Evolutionary conservation across 2,797 vertebrate genomes (phyloP).

Genomic region (Tachyglossus aculeatus): DNA sequence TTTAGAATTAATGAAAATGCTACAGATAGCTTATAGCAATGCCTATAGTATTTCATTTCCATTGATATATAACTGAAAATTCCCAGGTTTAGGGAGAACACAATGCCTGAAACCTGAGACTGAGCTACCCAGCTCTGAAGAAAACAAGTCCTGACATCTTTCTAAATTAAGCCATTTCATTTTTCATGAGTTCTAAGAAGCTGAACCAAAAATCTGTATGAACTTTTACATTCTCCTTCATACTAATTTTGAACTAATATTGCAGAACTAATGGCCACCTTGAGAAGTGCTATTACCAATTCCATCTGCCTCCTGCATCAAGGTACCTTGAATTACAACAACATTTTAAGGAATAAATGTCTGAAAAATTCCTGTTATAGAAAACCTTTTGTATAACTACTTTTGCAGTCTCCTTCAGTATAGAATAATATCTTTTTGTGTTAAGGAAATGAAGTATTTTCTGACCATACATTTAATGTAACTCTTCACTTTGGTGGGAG

Average conservation of each 20-base stretch:
- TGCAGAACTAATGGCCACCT: slow-evolving; percentile 44
- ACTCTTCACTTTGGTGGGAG: neutral
- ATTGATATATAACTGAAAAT: too few relatives aligned
- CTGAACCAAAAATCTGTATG: slow-evolving; percentile 36
- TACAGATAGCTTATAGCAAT: too few relatives aligned
- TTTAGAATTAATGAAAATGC: too few relatives aligned
- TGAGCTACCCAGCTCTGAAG: neutral
- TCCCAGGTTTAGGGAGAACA: too few relatives aligned
- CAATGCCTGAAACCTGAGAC: too few relatives aligned
- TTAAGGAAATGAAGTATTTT: neutral
- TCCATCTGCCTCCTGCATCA: slow-evolving; percentile 45
- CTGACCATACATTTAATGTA: slow-evolving; percentile 3
- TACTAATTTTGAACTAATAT: slow-evolving; percentile 47
- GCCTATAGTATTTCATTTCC: too few relatives aligned
- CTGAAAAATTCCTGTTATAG: slow-evolving; percentile 27
- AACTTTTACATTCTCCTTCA: slow-evolving; percentile 38
- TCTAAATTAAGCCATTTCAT: slow-evolving; percentile 23
- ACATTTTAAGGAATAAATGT: slow-evolving; percentile 34
- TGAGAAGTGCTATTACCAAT: slow-evolving; percentile 39
- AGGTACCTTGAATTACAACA: slow-evolving; percentile 28
- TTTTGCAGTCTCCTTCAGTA: neutral
- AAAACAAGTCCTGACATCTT: slow-evolving; percentile 6
- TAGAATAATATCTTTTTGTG: neutral
- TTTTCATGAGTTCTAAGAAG: slow-evolving; percentile 20
- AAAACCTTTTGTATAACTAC: slow-evolving; percentile 21